phyloP scores from a whole-genome alignment of 2,888 invertebrate species.

The Lithophane semibrunnea region DNA sequence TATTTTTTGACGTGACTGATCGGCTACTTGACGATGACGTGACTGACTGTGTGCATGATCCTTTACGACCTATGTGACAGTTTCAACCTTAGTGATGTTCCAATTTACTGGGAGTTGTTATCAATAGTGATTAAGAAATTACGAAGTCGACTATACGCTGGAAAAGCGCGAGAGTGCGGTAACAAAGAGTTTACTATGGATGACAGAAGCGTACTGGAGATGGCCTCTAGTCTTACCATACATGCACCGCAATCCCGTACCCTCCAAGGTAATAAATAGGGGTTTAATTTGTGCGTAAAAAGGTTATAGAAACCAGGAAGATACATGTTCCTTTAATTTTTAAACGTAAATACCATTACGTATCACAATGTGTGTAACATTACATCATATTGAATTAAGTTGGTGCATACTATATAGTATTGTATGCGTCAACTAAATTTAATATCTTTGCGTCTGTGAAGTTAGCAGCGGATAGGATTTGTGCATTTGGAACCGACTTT shows the following conservation, averaged over 20 bases:
- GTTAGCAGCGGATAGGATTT: background rate
- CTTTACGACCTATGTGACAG: background rate
- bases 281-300: conserved; percentile 16
- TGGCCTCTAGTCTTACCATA: background rate
- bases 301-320: conserved; percentile 5
- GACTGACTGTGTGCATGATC: no score
- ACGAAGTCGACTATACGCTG: background rate
- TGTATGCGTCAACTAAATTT: no score
- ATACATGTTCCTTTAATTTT: background rate
- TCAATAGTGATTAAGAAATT: conserved; percentile 1
- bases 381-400: conserved; percentile 1
- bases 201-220: background rate
- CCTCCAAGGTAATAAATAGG: background rate
- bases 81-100: background rate
- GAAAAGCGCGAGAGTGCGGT: conserved; percentile 3
- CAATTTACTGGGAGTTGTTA: background rate
- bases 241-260: conserved; percentile 6
- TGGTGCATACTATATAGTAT: conserved; percentile 1
- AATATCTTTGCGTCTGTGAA: background rate
- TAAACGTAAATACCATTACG: background rate
- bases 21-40: no score
- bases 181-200: background rate
- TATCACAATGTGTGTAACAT: background rate
- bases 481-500: conserved; percentile 4
- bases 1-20: no score